Conservation (phyloP, 2,113 vertebrate genomes). For the Gadus macrocephalus region DNA sequence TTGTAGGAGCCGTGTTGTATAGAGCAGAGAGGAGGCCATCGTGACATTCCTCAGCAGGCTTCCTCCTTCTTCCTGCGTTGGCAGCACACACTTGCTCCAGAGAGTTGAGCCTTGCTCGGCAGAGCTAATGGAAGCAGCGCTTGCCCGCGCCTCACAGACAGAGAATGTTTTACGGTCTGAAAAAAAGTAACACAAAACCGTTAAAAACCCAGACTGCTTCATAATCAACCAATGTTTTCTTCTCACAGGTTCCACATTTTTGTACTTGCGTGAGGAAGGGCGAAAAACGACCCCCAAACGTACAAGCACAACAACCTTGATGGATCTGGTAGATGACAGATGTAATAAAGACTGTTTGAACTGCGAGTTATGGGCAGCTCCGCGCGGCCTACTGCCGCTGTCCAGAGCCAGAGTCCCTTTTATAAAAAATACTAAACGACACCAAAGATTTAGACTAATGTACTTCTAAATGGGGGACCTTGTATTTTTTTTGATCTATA, state of each 20-base stretch:
- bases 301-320: conserved; percentile 41
- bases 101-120: conserved; percentile 46
- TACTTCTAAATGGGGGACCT: no score
- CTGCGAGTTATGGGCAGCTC: conserved; percentile 33
- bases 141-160: conserved; percentile 28
- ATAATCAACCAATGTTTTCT: no score
- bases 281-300: conserved; percentile 28
- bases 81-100: conserved; percentile 28
- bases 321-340: conserved; percentile 46
- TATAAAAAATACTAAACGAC: no score
- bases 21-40: conserved; percentile 45
- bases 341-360: conserved; percentile 34
- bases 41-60: conserved; percentile 54
- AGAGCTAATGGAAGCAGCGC: conserved; percentile 37
- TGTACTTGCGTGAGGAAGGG: conserved; percentile 14
- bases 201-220: no score
- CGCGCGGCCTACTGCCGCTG: no score
- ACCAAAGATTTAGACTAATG: no score
- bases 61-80: conserved; percentile 42
- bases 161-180: conserved; percentile 35
- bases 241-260: conserved; percentile 35
- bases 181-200: conserved; percentile 26
- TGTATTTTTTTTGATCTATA: no score
- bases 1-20: conserved; percentile 38
- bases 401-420: no score